Evolutionary conservation across 2,113 vertebrate species (phyloP).

Genomic region (Hemibates koningsi): DNA sequence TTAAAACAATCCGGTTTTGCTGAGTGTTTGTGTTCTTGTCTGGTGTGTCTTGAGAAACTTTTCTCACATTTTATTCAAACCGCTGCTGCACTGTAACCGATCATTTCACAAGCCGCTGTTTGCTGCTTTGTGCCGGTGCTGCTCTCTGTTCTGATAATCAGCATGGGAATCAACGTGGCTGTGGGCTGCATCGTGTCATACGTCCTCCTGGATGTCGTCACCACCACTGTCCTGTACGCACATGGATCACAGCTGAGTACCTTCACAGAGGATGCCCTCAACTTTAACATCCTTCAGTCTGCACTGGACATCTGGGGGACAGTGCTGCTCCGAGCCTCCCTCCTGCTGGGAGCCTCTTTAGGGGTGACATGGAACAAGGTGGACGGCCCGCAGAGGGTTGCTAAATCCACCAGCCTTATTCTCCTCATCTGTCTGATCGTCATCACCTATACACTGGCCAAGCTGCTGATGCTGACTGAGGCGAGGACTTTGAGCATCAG

Average conservation of each 20-base stretch:
- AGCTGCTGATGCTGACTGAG: conserved; percentile 88
- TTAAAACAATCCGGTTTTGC: neutral
- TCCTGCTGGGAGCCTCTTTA: conserved; percentile 80
- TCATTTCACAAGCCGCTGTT: neutral
- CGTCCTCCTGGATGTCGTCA: conserved; percentile 68
- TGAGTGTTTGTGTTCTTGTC: neutral
- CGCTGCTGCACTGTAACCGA: neutral
- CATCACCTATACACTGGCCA: conserved; percentile 79
- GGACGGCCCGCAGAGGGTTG: conserved; percentile 76
- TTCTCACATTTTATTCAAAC: neutral
- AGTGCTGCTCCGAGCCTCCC: conserved; percentile 75
- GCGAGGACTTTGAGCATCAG: conserved; percentile 57
- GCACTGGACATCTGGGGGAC: conserved; percentile 85
- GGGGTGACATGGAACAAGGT: conserved; percentile 80
- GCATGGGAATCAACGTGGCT: conserved; percentile 72
- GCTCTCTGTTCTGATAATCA: neutral
- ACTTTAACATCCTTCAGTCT: conserved; percentile 81
- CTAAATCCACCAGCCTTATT: conserved; percentile 51
- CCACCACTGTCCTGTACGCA: conserved; percentile 81
- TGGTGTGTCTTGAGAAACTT: neutral
- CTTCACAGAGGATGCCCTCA: conserved; percentile 73
- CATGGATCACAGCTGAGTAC: conserved; percentile 60
- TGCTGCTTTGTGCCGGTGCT: neutral
- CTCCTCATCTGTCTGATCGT: conserved; percentile 73
- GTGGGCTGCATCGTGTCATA: conserved; percentile 70